A percentile compares a stretch with the other conserved stretches of the same genome.
phyloP scores from a whole-genome alignment of 2,888 invertebrate genomes.

The Romanomermis culicivorax region DNA sequence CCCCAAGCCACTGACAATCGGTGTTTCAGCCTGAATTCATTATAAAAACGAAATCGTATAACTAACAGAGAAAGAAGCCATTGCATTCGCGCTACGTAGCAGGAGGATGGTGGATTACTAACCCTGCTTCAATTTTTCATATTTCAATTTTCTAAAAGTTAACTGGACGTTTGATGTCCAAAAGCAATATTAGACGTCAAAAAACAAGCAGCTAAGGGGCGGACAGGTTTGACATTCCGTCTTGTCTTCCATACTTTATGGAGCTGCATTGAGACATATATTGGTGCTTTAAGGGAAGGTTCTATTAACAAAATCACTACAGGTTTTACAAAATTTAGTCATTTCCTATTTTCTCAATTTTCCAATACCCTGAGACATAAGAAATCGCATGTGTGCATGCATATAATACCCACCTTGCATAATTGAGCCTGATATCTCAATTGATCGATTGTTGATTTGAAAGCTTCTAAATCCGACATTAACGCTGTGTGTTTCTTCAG shows the following conservation, averaged over 20 bases:
- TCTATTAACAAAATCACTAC: too few relatives aligned
- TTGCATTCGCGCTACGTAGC: not conserved
- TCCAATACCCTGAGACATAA: not conserved
- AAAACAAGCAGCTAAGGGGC: too few relatives aligned
- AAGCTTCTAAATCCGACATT: conserved; percentile 86
- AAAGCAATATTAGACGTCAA: too few relatives aligned
- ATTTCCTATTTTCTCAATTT: not conserved
- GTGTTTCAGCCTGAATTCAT: conserved; percentile 70
- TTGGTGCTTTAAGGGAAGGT: too few relatives aligned
- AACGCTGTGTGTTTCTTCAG: conserved; percentile 94
- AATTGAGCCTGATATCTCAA: conserved; percentile 74
- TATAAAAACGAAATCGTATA: too few relatives aligned
- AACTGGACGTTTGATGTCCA: too few relatives aligned
- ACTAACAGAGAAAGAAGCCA: too few relatives aligned
- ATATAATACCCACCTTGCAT: too few relatives aligned
- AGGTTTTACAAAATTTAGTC: not conserved
- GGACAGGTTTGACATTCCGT: too few relatives aligned
- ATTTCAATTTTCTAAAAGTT: not conserved
- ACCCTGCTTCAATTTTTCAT: not conserved
- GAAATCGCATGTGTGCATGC: too few relatives aligned
- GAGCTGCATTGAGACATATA: too few relatives aligned
- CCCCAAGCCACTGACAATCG: conserved; percentile 55
- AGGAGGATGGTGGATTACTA: not conserved
- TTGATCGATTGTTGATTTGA: conserved; percentile 75
- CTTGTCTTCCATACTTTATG: too few relatives aligned